Evolutionary conservation across 2,113 vertebrate genomes (phyloP), one percentile per base, ranked within the genome.

Genomic region (Callorhinus ursinus): DNA sequence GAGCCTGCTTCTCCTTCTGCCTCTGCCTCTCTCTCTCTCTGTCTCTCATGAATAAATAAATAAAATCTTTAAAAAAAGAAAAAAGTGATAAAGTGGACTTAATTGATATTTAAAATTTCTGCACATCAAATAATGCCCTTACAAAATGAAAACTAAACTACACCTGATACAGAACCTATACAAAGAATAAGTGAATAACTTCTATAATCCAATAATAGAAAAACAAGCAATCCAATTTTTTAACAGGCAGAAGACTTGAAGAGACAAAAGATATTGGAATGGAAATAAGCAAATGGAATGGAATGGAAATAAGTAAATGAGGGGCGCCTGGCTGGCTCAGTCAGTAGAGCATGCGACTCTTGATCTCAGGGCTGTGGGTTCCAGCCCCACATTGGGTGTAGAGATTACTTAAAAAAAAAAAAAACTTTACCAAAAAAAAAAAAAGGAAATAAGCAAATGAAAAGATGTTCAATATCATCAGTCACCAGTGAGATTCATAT

Each of bases 401-500:
- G 65, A 67, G 31, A 33, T 67, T 33, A 67, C 65, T 67, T 67
- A 2, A n/a, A 67, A 67, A 26, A 67, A 67, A 18, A 33, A 33
- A 7, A 65, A 65, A 33, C 14, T 65, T 67, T 33, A 33, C 61
- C 63, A 31, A 65, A 67, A 33, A 33, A 63, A 12, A 5, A 3
- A 33, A 67, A 22, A 26, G 26, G 71, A 65, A 88, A 71, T 49
- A 81, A 88, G 16, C 16, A 80, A 88, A 80, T 67, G 16, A 71
- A 57, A 51, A 72, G 53, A 31, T 31, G 24, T 67, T 69, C 46
- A 51, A 39, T 31, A 80, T 72, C 39, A 36, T 49, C 1, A 22
- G 53, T 71, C 76, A 79, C 92, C 59, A 55, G 59, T 65, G 63
- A 93, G 81, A 88, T 83, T 83, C 77, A 74, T 76, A 90, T 36